Evolutionary conservation across 2,113 vertebrate species (phyloP).

Genomic region (Crotophaga sulcirostris): DNA sequence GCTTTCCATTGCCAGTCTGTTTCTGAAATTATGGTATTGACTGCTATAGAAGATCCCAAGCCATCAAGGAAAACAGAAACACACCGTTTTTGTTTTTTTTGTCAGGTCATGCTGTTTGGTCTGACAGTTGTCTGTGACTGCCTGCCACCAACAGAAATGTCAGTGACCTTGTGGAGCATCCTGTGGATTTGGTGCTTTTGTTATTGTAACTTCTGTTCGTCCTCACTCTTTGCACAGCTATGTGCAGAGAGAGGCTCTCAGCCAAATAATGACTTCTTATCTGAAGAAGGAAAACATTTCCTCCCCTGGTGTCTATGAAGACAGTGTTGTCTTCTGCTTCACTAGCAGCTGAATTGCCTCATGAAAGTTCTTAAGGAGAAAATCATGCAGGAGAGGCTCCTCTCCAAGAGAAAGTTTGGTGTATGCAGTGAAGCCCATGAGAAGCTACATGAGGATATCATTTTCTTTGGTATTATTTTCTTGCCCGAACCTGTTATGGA

Average conservation of each 20-base stretch:
- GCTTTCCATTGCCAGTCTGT: neutral
- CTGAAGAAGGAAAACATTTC: neutral
- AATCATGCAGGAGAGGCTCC: neutral
- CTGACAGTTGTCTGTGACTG: neutral
- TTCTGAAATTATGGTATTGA: neutral
- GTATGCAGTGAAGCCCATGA: neutral
- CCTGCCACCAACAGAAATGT: neutral
- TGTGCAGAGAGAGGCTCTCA: neutral
- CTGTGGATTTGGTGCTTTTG: neutral
- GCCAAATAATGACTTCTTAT: neutral
- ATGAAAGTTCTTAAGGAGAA: neutral
- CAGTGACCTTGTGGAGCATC: neutral
- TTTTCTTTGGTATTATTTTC: neutral
- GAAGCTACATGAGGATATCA: neutral
- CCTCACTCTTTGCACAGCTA: accelerated
- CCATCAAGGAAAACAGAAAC: neutral
- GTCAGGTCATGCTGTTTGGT: neutral
- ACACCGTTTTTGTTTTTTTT: neutral
- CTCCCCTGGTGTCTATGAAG: neutral
- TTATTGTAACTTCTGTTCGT: neutral
- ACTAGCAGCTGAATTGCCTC: neutral
- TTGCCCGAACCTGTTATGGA: neutral
- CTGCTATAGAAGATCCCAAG: neutral
- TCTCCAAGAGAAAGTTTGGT: neutral
- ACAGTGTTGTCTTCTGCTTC: neutral